These are phyloP conservation scores for Sterna hirundo DNA, from an alignment of 2,113 vertebrate species.

Conservation along the genomic window DNA sequence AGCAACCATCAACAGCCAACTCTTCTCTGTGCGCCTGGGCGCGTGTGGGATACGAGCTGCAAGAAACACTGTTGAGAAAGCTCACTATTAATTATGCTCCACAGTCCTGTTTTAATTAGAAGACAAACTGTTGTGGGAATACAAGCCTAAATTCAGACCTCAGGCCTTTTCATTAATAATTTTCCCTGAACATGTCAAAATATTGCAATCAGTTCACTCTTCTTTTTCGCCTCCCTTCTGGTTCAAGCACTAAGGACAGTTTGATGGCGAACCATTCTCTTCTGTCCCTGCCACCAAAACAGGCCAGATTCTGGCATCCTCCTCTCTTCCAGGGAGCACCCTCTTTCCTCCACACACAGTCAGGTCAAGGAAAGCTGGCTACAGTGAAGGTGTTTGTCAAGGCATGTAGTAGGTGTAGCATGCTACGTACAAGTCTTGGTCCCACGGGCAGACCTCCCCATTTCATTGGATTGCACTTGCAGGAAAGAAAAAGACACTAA, in stretches of 20 bases:
- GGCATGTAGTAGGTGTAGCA: too few relatives aligned
- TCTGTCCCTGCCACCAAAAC: background rate
- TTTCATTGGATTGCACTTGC: background rate
- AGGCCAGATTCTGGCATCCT: background rate
- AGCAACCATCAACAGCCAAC: background rate
- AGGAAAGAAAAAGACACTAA: background rate
- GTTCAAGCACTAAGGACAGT: background rate
- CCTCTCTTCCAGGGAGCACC: background rate
- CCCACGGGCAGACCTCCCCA: background rate
- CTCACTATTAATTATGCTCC: conserved; percentile 59
- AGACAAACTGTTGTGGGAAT: conserved; percentile 64
- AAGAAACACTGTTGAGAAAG: background rate
- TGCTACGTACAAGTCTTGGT: background rate
- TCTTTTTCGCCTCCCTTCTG: background rate
- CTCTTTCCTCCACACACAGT: background rate
- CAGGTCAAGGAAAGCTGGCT: background rate
- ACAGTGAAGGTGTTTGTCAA: background rate
- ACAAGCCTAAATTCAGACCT: conserved; percentile 51
- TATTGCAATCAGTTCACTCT: background rate
- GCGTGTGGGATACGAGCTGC: fast-evolving
- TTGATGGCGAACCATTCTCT: background rate
- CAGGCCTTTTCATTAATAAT: conserved; percentile 41
- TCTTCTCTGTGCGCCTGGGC: background rate
- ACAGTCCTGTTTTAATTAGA: conserved; percentile 61
- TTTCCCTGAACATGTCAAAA: conserved; percentile 8